Base-by-base conservation (phyloP, 2,888 invertebrate genomes). In the Rambutsinella grinnellia region DNA sequence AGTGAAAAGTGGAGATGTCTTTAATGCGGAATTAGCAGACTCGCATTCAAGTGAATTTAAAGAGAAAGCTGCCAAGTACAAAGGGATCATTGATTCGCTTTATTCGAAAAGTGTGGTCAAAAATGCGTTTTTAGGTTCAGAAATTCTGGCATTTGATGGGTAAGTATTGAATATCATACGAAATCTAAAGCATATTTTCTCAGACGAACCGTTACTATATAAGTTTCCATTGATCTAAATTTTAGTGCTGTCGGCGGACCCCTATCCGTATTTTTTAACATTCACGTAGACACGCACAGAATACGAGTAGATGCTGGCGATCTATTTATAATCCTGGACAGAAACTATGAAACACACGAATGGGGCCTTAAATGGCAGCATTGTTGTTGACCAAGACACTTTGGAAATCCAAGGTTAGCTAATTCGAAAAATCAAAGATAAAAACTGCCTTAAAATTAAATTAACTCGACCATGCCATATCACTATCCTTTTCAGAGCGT, bases 131-230 rank as follows among this genome's bases (percentile, higher is more conserved):
- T 89, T 93, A 77, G 90, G 92, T 23, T 91, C 93, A 27, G 95
- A 95, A 85, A 91, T 95, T 70, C 88, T 95, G 63, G 95, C 95
- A 23, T 89, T 95, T 63, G 95, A 95, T 86, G 94, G 93, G 94
- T 94, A 88, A 89, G 89, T 21, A 15, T 36, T 2, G 28, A 8
- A 24, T 36, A 2, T 53, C 19, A 46, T n/a, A n/a, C n/a, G n/a
- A n/a, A n/a, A n/a, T n/a, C n/a, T n/a, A n/a, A n/a, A n/a, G n/a
- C 15, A 54, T 36, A 49, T 51, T 46, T 46, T 36, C n/a, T 44
- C 36, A 36, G 17, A 17, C 28, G 19, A 54, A 23, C 21, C 53
- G n/a, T n/a, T n/a, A n/a, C n/a, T n/a, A 28, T 53, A 53, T 27
- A 6, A 49, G 10, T 47, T 47, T 3, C 19, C 36, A 51, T 57